Evolutionary conservation across 2,797 vertebrate species (phyloP).

Genomic region (Spinus pinus): DNA sequence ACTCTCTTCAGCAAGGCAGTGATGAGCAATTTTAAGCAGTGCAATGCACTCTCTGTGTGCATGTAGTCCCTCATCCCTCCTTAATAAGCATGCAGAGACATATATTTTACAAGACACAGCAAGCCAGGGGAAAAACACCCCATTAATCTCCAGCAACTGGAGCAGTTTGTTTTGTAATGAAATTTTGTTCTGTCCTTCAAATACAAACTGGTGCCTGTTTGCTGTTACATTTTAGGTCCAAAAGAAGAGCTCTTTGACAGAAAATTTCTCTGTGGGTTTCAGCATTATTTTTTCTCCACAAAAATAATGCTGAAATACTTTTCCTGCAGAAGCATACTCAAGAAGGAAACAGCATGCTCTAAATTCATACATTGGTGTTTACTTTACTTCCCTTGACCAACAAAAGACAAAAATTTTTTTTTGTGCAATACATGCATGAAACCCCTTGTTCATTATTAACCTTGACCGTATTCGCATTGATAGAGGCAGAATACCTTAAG

Average conservation of each 20-base stretch:
- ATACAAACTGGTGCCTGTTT: constrained; percentile 19
- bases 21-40: constrained; percentile 45
- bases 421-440: not conserved
- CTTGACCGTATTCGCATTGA: not conserved
- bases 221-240: not conserved
- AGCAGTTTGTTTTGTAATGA: constrained; percentile 12
- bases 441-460: not conserved
- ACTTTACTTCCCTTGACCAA: not conserved
- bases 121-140: constrained; percentile 40
- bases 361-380: not conserved
- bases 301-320: not conserved
- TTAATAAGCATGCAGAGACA: constrained; percentile 60
- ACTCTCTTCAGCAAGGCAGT: constrained; percentile 26
- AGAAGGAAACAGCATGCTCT: not conserved
- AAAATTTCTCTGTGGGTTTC: not conserved
- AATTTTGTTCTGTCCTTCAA: constrained; percentile 41
- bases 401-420: not conserved
- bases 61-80: constrained; percentile 26
- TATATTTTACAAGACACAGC: constrained; percentile 29
- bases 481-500: not conserved
- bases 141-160: constrained; percentile 67
- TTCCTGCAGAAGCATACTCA: not conserved
- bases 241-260: not conserved
- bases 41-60: not conserved
- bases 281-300: not conserved